A percentile compares a stretch with the other conserved stretches of the same genome.
Conservation (phyloP, 2,888 invertebrate species). For the Iselma pallidipennis region DNA sequence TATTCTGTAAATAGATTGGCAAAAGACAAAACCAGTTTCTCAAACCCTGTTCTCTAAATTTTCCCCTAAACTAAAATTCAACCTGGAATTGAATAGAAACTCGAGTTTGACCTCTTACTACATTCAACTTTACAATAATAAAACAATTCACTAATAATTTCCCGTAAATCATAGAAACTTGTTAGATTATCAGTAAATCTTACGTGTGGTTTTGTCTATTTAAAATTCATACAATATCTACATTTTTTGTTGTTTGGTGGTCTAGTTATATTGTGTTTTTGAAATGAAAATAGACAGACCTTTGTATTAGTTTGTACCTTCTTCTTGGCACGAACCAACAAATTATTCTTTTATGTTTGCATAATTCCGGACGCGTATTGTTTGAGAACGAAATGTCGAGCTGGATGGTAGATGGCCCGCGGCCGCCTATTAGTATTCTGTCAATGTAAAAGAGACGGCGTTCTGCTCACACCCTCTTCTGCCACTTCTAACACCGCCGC, state of each 20-base stretch:
- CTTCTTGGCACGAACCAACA: slow-evolving; percentile 29
- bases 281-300: no score
- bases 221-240: no score
- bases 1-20: slow-evolving; percentile 30
- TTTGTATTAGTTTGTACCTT: no score
- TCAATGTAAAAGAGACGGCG: slow-evolving; percentile 30
- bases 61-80: neutral
- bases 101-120: no score
- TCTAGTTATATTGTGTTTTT: no score
- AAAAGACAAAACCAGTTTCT: slow-evolving; percentile 19
- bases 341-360: slow-evolving; percentile 42
- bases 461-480: slow-evolving; percentile 26
- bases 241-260: no score
- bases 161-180: no score
- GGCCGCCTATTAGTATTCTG: slow-evolving; percentile 43
- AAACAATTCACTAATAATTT: no score
- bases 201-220: no score
- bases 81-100: neutral
- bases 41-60: neutral
- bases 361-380: slow-evolving; percentile 42
- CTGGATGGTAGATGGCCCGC: slow-evolving; percentile 36
- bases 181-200: no score
- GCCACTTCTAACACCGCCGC: slow-evolving; percentile 12
- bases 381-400: slow-evolving; percentile 42
- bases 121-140: no score